Conservation (phyloP, 2,797 vertebrate species). For the Gallinago nigripennis region DNA sequence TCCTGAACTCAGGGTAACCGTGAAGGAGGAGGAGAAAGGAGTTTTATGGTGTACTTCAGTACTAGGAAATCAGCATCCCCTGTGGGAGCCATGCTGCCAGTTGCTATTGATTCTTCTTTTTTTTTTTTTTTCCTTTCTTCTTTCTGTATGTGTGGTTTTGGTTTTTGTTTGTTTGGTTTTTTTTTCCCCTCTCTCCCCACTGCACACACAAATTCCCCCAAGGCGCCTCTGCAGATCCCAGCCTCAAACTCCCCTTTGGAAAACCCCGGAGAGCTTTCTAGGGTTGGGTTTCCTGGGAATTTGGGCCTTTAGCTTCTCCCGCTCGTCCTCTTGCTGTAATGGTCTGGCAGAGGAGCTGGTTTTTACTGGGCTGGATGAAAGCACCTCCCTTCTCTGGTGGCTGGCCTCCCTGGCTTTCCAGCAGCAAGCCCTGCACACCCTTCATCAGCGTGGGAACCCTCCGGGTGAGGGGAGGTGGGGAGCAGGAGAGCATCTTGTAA, state of each 20-base stretch:
- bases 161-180: too few relatives aligned
- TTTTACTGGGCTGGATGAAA: slow-evolving; percentile 6
- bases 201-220: neutral
- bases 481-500: neutral
- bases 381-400: neutral
- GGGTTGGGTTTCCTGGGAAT: neutral
- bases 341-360: neutral
- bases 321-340: neutral
- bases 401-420: neutral
- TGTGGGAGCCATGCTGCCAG: neutral
- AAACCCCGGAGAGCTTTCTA: neutral
- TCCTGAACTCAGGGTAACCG: slow-evolving; percentile 36
- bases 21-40: slow-evolving; percentile 5
- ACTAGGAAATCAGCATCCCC: neutral
- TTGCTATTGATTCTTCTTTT: neutral
- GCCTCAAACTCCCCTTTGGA: neutral
- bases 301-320: neutral
- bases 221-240: neutral
- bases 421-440: neutral
- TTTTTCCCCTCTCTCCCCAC: neutral
- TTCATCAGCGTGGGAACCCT: neutral
- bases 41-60: neutral
- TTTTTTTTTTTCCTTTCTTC: neutral
- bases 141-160: neutral
- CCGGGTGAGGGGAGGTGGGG: neutral